phyloP scores from a whole-genome alignment of 2,113 vertebrate genomes.

The Prinia subflava region DNA sequence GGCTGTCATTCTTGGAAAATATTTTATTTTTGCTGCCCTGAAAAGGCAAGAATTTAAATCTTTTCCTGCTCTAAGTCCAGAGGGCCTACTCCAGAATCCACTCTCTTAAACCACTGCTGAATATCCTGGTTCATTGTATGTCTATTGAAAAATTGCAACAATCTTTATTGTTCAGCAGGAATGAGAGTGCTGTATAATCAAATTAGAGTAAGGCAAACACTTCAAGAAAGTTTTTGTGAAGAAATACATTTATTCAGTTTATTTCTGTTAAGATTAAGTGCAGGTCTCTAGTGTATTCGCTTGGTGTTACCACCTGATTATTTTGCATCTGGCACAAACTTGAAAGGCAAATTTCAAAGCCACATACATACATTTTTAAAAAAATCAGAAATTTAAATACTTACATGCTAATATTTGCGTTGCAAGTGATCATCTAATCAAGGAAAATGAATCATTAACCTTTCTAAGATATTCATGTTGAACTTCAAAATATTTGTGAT shows the following conservation, averaged over 20 bases:
- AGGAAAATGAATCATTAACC: not conserved
- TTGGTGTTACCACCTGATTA: not conserved
- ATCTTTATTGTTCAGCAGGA: not conserved
- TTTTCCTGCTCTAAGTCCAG: not conserved
- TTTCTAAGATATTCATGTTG: not conserved
- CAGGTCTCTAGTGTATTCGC: not conserved
- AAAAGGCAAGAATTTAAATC: not conserved
- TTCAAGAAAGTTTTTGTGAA: constrained; percentile 5
- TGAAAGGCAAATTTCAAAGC: constrained; percentile 22
- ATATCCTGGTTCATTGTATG: not conserved
- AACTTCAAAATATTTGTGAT: constrained; percentile 13
- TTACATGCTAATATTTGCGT: not conserved
- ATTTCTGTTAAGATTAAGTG: constrained; percentile 12
- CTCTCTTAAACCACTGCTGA: not conserved
- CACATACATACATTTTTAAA: not conserved
- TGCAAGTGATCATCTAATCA: not conserved
- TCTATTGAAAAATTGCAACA: not conserved
- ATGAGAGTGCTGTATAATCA: not conserved
- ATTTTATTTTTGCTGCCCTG: not conserved
- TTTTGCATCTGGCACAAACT: not conserved
- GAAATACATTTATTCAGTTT: not conserved
- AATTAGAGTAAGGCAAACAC: constrained; percentile 10
- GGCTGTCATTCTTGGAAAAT: not conserved
- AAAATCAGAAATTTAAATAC: not conserved
- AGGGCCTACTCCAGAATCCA: not conserved